These are phyloP conservation scores for Archips xylosteana DNA, from an alignment of 2,888 invertebrate genomes.

Conservation along the genomic window DNA sequence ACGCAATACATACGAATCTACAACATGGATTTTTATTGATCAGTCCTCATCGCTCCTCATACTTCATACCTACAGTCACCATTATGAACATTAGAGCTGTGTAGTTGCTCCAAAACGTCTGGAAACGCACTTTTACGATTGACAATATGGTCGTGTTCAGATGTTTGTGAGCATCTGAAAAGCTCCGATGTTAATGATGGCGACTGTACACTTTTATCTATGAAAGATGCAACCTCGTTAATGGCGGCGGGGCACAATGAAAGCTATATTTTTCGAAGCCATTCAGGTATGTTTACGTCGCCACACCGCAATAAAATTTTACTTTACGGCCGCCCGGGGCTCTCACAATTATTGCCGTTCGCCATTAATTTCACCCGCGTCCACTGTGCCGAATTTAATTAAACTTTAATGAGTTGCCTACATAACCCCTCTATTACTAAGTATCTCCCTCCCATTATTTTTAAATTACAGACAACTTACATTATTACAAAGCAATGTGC, in stretches of 20 bases:
- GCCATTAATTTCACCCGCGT: slow-evolving; percentile 52
- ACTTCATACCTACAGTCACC: too few relatives aligned
- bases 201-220: not conserved
- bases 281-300: slow-evolving; percentile 49
- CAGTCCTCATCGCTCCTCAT: too few relatives aligned
- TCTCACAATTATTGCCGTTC: slow-evolving; percentile 53
- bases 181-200: too few relatives aligned
- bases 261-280: slow-evolving; percentile 48
- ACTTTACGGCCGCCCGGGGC: slow-evolving; percentile 51
- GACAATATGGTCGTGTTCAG: too few relatives aligned
- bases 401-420: slow-evolving; percentile 19
- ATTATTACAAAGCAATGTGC: too few relatives aligned
- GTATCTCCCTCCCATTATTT: not conserved
- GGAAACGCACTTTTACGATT: too few relatives aligned
- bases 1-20: too few relatives aligned
- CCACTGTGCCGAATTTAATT: slow-evolving; percentile 37
- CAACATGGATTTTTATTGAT: too few relatives aligned
- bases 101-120: too few relatives aligned
- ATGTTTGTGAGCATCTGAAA: too few relatives aligned
- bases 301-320: slow-evolving; percentile 55
- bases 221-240: slow-evolving; percentile 1
- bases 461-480: not conserved
- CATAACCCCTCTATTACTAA: slow-evolving; percentile 5
- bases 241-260: slow-evolving; percentile 37
- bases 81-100: too few relatives aligned